Evolutionary conservation across 2,888 invertebrate species (phyloP).

Genomic region (Ophion costatus): DNA sequence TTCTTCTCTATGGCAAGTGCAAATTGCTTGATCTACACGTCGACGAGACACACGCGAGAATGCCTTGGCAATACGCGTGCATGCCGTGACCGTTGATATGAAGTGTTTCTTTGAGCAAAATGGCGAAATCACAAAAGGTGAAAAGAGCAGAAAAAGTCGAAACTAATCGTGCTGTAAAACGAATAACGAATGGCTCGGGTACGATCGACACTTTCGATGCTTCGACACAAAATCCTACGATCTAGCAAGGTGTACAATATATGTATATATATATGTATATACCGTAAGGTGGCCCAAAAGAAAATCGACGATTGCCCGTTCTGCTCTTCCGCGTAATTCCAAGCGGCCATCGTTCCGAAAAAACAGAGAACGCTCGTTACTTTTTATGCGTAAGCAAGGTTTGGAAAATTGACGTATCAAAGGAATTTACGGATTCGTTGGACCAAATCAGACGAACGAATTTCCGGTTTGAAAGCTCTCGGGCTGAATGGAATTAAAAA

Average conservation of each 20-base stretch:
- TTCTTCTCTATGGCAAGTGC: slow-evolving; percentile 27
- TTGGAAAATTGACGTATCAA: neutral
- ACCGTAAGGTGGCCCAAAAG: neutral
- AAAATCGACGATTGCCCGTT: slow-evolving; percentile 32
- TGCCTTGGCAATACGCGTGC: slow-evolving; percentile 41
- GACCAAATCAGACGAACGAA: neutral
- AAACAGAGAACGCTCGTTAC: neutral
- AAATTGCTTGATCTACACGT: slow-evolving; percentile 37
- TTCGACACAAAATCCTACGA: slow-evolving; percentile 56
- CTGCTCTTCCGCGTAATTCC: slow-evolving; percentile 6
- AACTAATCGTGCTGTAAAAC: slow-evolving; percentile 21
- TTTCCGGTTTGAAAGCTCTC: neutral
- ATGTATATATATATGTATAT: slow-evolving; percentile 4
- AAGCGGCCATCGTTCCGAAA: neutral
- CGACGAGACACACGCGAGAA: slow-evolving; percentile 10
- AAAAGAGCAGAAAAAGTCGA: slow-evolving; percentile 27
- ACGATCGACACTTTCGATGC: slow-evolving; percentile 58
- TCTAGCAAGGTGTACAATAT: slow-evolving; percentile 30
- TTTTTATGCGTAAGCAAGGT: neutral
- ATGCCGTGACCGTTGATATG: slow-evolving; percentile 69
- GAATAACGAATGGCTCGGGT: slow-evolving; percentile 59
- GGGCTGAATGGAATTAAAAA: neutral
- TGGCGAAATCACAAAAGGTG: slow-evolving; percentile 55
- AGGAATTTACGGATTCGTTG: neutral
- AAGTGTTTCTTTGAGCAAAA: slow-evolving; percentile 72